Percentiles rank a stretch among this genome's conserved stretches.
These are phyloP conservation scores for Triops cancriformis DNA, from an alignment of 1,140 invertebrate genomes.

Conservation along the genomic window DNA sequence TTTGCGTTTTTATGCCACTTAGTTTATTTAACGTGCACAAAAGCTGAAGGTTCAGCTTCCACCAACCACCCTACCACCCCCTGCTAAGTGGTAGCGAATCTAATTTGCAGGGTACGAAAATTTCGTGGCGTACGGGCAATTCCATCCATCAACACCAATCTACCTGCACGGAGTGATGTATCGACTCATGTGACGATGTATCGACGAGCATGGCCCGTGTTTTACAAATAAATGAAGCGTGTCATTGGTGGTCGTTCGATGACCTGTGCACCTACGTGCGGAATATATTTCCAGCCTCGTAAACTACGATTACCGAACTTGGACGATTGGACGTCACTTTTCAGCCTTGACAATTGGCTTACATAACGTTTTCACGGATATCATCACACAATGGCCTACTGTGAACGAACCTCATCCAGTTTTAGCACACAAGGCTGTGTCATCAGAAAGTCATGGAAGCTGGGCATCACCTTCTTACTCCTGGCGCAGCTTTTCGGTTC, in stretches of 20 bases:
- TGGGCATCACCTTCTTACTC: background rate
- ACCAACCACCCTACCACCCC: background rate
- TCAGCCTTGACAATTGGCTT: background rate
- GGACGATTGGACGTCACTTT: background rate
- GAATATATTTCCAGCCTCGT: background rate
- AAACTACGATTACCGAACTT: background rate
- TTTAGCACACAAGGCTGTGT: background rate
- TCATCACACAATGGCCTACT: background rate
- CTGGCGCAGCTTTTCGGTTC: background rate
- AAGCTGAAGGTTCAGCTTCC: background rate
- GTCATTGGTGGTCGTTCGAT: background rate
- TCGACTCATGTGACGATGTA: background rate
- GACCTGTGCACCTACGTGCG: background rate
- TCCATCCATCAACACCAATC: background rate
- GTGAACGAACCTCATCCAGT: slow-evolving; percentile 5
- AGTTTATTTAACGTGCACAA: background rate
- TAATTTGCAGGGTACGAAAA: background rate
- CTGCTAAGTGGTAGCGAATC: background rate
- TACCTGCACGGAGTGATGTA: background rate
- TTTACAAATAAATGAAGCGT: slow-evolving; percentile 9
- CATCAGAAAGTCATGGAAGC: background rate
- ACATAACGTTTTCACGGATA: background rate
- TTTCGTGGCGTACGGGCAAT: background rate
- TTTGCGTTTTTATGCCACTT: too few species aligned
- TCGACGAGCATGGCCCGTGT: background rate